Evolutionary conservation across 2,888 invertebrate species (phyloP), one percentile per base, ranked within the genome.

Genomic region (Zaprionus obscuricornis): DNA sequence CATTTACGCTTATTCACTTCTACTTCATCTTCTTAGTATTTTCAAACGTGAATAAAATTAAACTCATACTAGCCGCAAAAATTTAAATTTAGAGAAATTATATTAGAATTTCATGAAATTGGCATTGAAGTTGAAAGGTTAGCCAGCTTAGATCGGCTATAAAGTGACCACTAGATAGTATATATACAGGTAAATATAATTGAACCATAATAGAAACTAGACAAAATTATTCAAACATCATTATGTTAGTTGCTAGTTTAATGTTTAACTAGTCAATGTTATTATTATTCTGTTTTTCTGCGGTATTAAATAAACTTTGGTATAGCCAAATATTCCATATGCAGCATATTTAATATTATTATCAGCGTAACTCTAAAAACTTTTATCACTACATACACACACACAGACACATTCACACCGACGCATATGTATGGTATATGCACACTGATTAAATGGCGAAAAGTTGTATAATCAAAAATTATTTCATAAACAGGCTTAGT

Each of bases 401-500:
- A 45, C 47, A 24, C 31, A 56, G 20, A 14, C 29, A 31, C 18
- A 31, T 37, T 43, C 18, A 43, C 7, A 39, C 8, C 18, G 18
- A n/a, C 34, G 34, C 2, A 14, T 5, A 24, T 24, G 31, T 27
- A 45, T 33, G 42, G 34, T 16, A 8, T 17, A 14, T 1, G 22
- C 5, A 22, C 4, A 22, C 22, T 67, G 71, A 69, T 70, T 58
- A 64, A 67, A 59, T 67, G 72, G 54, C 56, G 27, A 47, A 73
- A 67, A 50, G 73, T 73, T 75, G 70, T 67, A 64, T 73, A 70
- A 73, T 78, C 83, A 55, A 64, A 74, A 82, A 75, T 75, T 62
- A 70, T 70, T 75, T 73, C 51, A 59, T 75, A 63, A 78, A 66
- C 72, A 59, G 58, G 60, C 76, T 50, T 49, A 62, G 54, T 43